Evolutionary conservation across 1,140 invertebrate genomes (phyloP), one percentile per base, ranked within the genome.

Genomic region (Lepidurus arcticus): DNA sequence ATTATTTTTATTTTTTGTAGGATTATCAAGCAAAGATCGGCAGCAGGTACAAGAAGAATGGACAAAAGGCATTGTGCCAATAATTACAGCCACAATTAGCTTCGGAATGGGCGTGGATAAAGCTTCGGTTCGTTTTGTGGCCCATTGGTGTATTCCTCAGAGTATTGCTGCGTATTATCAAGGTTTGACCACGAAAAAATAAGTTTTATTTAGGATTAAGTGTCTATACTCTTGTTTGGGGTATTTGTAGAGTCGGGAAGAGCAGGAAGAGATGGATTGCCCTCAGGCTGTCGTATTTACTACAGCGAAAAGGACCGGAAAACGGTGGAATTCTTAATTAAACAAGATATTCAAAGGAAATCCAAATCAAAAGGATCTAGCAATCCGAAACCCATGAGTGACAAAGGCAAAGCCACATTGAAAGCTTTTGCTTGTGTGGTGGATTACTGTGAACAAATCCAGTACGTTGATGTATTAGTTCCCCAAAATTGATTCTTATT

Each of bases 101-200:
- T 92, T 92, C 86, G 91, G 91, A 34, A 92, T 92, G 91, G 91
- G 91, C 73, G 88, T 92, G 21, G 91, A 92, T 83, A 92, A 92
- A 84, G 83, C 87, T 2, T 87, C 89, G 81, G 91, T 92, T 11
- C 87, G 93, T 81, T 94, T 95, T 87, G 94, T 97, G 24, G 90
- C 93, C 53, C 96, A 98, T 86, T 98, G 95, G 95, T 93, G 93
- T 76, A 88, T 94, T n/a, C 91, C 94, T 1, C 92, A 95, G 83
- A 94, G 92, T 79, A 84, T 89, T 78, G 85, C 88, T n/a, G 86
- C 85, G 0, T 89, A 89, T 82, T 89, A 89, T 81, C 88, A 89
- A 83, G 53, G 53, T 65, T 9, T 88, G 91, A 82, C 90, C 89
- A 13, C 90, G 90, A 7, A 81, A 90, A 78, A 90, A 90, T 74